Base-by-base conservation (phyloP, 1,140 invertebrate genomes). In the Scaptomyza pallida region DNA sequence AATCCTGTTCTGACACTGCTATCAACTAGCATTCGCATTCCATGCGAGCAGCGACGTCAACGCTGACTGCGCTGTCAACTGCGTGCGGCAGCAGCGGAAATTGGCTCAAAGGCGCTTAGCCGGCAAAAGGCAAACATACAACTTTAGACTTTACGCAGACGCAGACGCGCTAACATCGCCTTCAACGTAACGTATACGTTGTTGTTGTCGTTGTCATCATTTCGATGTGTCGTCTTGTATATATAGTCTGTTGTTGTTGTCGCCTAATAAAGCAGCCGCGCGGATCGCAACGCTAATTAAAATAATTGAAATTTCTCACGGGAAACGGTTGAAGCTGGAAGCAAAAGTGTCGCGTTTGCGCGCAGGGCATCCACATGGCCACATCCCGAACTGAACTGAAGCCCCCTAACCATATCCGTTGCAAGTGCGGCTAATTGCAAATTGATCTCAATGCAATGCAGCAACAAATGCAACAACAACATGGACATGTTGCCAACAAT, bases 231-330 rank as follows among this genome's bases (percentile, higher is more conserved):
- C 26, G 26, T 30, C 26, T 30, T 21, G 35, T 59, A 8, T 16
- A 23, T 23, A 26, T 37, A 3, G 8, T 41, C 40, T 51, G 59
- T 21, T 30, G 62, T 54, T 40, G 69, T 64, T 21, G 70, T 70
- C 71, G 51, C 63, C 64, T 68, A 73, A 83, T 83, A 83, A 83
- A 78, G 80, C 80, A 77, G 71, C 78, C 71, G 54, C 65, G 79
- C 75, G 78, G 79, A 79, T 85, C 80, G 79, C 77, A 72, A 81
- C 78, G 82, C 82, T 88, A 88, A 88, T 88, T 88, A 88, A 88
- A 88, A 88, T 89, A 89, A 88, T 88, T 88, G 83, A 88, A 88
- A 88, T 88, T 88, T 88, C 82, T 88, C 82, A 88, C 82, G 82
- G 82, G 81, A 86, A 86, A 88, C 81, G 77, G 45, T 9, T n/a